phyloP scores from a whole-genome alignment of 2,113 vertebrate genomes.

The Melanotaenia duboulayi region DNA sequence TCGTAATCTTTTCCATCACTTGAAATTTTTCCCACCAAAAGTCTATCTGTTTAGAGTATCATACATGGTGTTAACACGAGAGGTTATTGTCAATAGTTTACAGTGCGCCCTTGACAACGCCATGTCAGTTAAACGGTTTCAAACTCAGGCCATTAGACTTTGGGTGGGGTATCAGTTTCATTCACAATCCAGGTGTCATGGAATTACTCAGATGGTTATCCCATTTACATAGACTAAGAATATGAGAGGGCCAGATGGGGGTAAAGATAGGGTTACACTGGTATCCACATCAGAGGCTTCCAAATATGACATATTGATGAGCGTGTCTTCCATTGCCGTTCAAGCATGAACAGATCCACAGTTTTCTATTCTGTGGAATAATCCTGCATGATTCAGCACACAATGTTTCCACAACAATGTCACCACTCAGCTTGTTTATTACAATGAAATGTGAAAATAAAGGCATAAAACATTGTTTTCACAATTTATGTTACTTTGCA shows the following conservation, averaged over 20 bases:
- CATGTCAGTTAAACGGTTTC: neutral
- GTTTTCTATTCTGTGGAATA: constrained; percentile 14
- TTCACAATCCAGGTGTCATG: constrained; percentile 38
- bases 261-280: constrained; percentile 58
- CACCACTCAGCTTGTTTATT: neutral
- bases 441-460: neutral
- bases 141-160: neutral
- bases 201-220: constrained; percentile 48
- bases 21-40: neutral
- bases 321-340: constrained; percentile 12
- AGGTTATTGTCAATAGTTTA: neutral
- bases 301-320: constrained; percentile 66
- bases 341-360: constrained; percentile 27
- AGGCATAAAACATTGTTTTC: neutral
- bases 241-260: constrained; percentile 50
- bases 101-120: neutral
- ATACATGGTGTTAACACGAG: neutral
- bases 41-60: neutral
- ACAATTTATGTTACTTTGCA: too few relatives aligned
- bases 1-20: too few relatives aligned
- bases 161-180: constrained; percentile 33
- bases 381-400: constrained; percentile 34
- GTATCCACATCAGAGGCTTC: constrained; percentile 39
- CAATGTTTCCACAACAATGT: constrained; percentile 3
- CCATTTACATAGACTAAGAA: constrained; percentile 52